Percentiles rank a stretch among this genome's conserved stretches.
These are phyloP conservation scores for Oxycera nigricornis DNA, from an alignment of 2,888 invertebrate species.

Conservation along the genomic window DNA sequence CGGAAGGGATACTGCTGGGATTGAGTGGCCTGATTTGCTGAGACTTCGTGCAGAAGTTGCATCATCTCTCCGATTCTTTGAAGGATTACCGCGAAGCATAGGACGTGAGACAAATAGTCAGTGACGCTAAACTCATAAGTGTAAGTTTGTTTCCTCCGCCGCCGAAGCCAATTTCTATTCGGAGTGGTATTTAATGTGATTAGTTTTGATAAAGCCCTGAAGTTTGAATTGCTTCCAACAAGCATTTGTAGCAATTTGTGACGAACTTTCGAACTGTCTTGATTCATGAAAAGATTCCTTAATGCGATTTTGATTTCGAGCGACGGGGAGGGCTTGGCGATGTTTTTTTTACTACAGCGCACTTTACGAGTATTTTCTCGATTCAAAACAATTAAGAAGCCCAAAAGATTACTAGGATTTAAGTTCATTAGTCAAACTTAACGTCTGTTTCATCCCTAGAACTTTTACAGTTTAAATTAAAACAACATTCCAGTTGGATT, in stretches of 20 bases:
- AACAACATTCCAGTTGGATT: too few relatives aligned
- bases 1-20: neutral
- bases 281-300: neutral
- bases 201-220: neutral
- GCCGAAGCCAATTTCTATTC: conserved; percentile 26
- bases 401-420: too few relatives aligned
- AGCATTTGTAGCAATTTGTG: neutral
- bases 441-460: too few relatives aligned
- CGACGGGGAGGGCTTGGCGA: neutral
- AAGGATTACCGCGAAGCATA: neutral
- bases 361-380: neutral
- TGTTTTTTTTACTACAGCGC: neutral
- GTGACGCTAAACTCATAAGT: neutral
- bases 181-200: neutral
- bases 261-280: neutral
- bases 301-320: neutral
- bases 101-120: neutral
- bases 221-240: neutral
- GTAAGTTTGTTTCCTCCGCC: neutral
- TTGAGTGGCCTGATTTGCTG: neutral
- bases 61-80: conserved; percentile 7
- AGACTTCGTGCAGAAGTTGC: neutral
- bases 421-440: too few relatives aligned
- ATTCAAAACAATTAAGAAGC: too few relatives aligned
- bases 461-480: too few relatives aligned